Conservation (phyloP, 2,888 invertebrate species). For the Uloborus plumipes region DNA sequence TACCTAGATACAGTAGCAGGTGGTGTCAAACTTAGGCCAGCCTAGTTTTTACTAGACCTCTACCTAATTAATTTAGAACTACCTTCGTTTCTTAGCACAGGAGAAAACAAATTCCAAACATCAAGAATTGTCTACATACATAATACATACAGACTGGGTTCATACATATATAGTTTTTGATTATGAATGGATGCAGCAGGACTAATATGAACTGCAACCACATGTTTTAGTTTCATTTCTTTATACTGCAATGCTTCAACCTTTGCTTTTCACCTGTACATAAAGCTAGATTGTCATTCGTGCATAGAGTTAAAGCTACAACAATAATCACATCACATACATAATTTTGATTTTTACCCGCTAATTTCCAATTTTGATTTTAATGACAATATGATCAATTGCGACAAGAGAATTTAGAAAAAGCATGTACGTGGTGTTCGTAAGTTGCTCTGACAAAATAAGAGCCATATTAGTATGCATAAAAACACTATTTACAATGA, state of each 20-base stretch:
- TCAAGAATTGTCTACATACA: too few relatives aligned
- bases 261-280: conserved; percentile 48
- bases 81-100: conserved; percentile 13
- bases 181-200: conserved; percentile 36
- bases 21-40: too few relatives aligned
- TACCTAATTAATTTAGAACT: conserved; percentile 14
- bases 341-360: conserved; percentile 57
- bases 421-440: too few relatives aligned
- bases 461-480: too few relatives aligned
- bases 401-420: too few relatives aligned
- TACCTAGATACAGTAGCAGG: too few relatives aligned
- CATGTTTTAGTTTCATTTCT: conserved; percentile 25
- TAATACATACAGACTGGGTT: conserved; percentile 14
- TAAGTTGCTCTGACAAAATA: too few relatives aligned
- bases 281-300: conserved; percentile 61
- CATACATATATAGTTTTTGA: conserved; percentile 36
- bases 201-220: conserved; percentile 15
- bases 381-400: conserved; percentile 9
- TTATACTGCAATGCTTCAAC: conserved; percentile 6
- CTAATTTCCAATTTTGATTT: conserved; percentile 42
- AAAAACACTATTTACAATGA: too few relatives aligned
- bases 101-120: too few relatives aligned
- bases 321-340: conserved; percentile 56
- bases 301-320: conserved; percentile 51
- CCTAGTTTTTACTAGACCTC: neutral